phyloP scores from a whole-genome alignment of 2,888 invertebrate species.

The Prosopocoilus inquinatus region DNA sequence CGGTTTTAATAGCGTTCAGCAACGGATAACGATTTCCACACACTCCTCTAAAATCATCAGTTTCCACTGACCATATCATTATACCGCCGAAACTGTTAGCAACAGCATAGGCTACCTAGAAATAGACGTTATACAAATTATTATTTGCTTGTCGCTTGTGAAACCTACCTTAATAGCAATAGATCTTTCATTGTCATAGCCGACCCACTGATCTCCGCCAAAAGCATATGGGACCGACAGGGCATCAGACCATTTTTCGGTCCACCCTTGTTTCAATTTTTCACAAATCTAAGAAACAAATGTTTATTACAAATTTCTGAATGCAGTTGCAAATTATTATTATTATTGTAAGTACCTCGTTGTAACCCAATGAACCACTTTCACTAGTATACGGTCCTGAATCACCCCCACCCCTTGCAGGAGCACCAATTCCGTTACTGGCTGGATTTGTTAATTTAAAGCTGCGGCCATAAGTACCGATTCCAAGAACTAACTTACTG shows the following conservation, averaged over 20 bases:
- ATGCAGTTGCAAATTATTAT: too few species aligned
- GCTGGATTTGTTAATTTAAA: conserved; percentile 57
- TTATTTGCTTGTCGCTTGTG: neutral
- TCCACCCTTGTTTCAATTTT: conserved; percentile 29
- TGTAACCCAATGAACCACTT: conserved; percentile 68
- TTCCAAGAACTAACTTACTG: conserved; percentile 66
- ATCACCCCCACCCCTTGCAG: conserved; percentile 57
- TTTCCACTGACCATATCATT: conserved; percentile 81
- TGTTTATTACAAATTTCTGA: conserved; percentile 30
- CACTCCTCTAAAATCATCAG: conserved; percentile 68
- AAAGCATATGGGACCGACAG: conserved; percentile 50
- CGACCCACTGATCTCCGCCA: conserved; percentile 43
- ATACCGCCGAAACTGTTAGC: conserved; percentile 56
- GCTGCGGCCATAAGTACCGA: conserved; percentile 68
- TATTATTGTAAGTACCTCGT: conserved; percentile 55
- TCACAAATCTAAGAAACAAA: conserved; percentile 38
- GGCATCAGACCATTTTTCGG: conserved; percentile 38
- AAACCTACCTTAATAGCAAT: conserved; percentile 40
- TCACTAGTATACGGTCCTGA: conserved; percentile 64
- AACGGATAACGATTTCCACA: conserved; percentile 63
- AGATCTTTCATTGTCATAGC: conserved; percentile 46
- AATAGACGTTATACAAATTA: neutral
- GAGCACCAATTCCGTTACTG: conserved; percentile 55
- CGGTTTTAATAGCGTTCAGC: conserved; percentile 56
- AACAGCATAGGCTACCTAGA: conserved; percentile 49